Conservation (phyloP, 2,113 vertebrate species). For the Noctilio leporinus region DNA sequence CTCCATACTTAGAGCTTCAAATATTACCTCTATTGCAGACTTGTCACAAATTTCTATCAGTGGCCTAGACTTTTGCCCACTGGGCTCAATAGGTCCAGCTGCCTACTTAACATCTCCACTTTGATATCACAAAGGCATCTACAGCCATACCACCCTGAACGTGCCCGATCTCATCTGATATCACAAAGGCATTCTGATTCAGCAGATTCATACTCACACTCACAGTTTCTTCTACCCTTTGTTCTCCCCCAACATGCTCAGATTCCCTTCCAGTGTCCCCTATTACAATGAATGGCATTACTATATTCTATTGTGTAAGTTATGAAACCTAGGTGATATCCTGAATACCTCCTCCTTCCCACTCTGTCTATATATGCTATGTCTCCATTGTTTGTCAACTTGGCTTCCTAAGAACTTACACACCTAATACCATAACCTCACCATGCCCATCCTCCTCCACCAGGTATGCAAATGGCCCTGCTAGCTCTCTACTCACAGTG, state of each 20-base stretch:
- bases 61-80: neutral
- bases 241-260: neutral
- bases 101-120: neutral
- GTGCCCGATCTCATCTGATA: no score
- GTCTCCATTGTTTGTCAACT: neutral
- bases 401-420: neutral
- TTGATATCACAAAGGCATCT: no score
- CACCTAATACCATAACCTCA: rapidly evolving
- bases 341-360: rapidly evolving
- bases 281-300: neutral
- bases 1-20: neutral
- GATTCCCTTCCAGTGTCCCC: neutral
- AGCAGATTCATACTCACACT: neutral
- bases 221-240: neutral
- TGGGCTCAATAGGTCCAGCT: neutral
- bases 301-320: neutral
- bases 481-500: neutral
- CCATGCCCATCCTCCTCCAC: neutral
- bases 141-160: no score
- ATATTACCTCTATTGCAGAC: neutral
- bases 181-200: neutral
- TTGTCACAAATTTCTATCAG: neutral
- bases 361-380: rapidly evolving
- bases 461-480: neutral
- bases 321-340: neutral